phyloP scores from a whole-genome alignment of 2,888 invertebrate genomes.

The Tetrapedia diversipes region DNA sequence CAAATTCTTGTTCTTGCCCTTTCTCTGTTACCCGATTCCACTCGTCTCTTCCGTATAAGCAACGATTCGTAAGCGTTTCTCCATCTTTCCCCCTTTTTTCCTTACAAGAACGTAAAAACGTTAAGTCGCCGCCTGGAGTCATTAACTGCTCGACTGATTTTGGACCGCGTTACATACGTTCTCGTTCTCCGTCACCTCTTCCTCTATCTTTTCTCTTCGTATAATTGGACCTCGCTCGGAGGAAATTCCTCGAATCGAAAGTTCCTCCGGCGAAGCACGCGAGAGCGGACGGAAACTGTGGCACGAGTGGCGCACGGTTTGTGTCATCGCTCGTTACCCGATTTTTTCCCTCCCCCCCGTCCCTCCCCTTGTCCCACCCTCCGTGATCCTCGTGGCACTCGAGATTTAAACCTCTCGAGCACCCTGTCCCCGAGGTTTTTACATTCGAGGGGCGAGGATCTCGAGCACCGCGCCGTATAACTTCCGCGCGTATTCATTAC shows the following conservation, averaged over 20 bases:
- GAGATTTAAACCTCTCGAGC: conserved; percentile 22
- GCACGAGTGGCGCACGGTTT: conserved; percentile 9
- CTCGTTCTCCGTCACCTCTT: too few relatives aligned
- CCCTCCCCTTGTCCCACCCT: too few relatives aligned
- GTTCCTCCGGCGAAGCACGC: background rate
- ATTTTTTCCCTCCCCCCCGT: background rate
- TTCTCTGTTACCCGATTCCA: too few relatives aligned
- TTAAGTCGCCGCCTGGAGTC: too few relatives aligned
- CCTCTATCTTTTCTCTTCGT: background rate
- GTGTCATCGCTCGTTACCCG: conserved; percentile 27
- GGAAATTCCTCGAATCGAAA: conserved; percentile 3
- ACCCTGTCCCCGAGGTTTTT: conserved; percentile 6
- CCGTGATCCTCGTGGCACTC: conserved; percentile 8
- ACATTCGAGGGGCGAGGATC: background rate
- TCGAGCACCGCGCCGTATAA: conserved; percentile 2
- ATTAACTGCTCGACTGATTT: too few relatives aligned
- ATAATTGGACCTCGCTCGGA: background rate
- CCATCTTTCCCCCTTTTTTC: too few relatives aligned
- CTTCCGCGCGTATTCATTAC: conserved; percentile 15
- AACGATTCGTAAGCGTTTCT: too few relatives aligned
- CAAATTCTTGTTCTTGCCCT: too few relatives aligned
- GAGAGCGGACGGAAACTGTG: background rate
- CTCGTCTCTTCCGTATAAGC: too few relatives aligned
- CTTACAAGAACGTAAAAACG: too few relatives aligned
- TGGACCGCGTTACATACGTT: too few relatives aligned